Evolutionary conservation across 2,113 vertebrate species (phyloP).

Genomic region (Chrysochloris asiatica): DNA sequence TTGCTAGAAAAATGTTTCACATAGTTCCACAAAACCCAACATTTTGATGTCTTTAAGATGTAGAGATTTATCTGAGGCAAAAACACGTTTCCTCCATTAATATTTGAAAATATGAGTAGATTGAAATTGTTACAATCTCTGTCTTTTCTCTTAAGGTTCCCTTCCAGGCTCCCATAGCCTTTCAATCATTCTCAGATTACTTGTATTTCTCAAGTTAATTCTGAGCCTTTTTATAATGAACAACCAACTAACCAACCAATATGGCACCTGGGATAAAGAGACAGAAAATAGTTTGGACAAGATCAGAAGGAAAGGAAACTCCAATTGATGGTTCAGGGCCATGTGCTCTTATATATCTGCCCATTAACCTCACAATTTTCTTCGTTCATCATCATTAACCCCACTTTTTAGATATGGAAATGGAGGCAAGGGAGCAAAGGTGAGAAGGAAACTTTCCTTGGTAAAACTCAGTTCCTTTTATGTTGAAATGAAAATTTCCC

Average conservation of each 20-base stretch:
- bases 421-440: not conserved
- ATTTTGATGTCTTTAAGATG: not conserved
- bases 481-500: slow-evolving; percentile 70
- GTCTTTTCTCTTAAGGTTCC: not conserved
- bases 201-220: slow-evolving; percentile 21
- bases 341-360: not conserved
- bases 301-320: not conserved
- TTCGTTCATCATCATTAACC: not conserved
- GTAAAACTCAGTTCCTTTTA: slow-evolving; percentile 47
- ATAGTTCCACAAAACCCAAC: too few relatives aligned
- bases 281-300: not conserved
- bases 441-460: slow-evolving; percentile 1
- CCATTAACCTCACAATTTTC: not conserved
- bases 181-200: not conserved
- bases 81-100: not conserved
- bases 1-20: too few relatives aligned
- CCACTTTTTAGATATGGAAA: slow-evolving; percentile 12
- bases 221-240: not conserved
- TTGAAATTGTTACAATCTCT: not conserved
- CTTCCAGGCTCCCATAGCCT: not conserved
- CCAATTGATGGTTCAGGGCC: not conserved
- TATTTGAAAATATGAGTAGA: not conserved
- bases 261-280: not conserved
- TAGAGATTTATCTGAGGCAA: not conserved
- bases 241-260: not conserved